phyloP scores from a whole-genome alignment of 2,113 vertebrate genomes.

The Pipra filicauda region DNA sequence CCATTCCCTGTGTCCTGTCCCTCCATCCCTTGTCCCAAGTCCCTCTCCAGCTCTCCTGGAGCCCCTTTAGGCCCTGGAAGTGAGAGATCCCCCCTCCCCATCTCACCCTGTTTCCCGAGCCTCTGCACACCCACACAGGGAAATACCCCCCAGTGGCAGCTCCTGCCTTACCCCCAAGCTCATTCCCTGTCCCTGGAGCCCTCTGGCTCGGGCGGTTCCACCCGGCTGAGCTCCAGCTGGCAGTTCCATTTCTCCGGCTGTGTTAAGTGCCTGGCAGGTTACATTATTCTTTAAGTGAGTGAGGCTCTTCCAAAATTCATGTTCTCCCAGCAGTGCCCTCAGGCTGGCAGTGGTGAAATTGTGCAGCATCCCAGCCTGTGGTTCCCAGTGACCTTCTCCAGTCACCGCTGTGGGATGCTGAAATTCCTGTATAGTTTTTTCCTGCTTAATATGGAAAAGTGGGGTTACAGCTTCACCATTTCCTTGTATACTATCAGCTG shows the following conservation, averaged over 20 bases:
- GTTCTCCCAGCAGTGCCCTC: neutral
- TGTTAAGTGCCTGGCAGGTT: neutral
- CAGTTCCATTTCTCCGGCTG: neutral
- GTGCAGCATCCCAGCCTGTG: neutral
- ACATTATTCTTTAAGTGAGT: neutral
- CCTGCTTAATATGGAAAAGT: neutral
- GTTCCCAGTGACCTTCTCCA: neutral
- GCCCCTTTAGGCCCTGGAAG: neutral
- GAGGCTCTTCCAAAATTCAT: neutral
- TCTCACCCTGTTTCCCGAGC: neutral
- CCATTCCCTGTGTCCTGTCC: neutral
- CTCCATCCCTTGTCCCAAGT: neutral
- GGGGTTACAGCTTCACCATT: neutral
- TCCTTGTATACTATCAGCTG: neutral
- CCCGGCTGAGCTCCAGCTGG: slow-evolving; percentile 3
- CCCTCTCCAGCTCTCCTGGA: neutral
- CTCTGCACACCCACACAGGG: neutral
- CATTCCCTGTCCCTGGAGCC: neutral
- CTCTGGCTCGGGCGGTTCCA: neutral
- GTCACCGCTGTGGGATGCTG: neutral
- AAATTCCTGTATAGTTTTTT: neutral
- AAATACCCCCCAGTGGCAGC: neutral
- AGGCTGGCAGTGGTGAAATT: neutral
- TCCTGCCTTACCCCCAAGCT: neutral
- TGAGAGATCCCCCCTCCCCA: neutral